A percentile compares a stretch with the other conserved stretches of the same genome.
Conservation (phyloP, 2,888 invertebrate species). For the Seira sanloemensis region DNA sequence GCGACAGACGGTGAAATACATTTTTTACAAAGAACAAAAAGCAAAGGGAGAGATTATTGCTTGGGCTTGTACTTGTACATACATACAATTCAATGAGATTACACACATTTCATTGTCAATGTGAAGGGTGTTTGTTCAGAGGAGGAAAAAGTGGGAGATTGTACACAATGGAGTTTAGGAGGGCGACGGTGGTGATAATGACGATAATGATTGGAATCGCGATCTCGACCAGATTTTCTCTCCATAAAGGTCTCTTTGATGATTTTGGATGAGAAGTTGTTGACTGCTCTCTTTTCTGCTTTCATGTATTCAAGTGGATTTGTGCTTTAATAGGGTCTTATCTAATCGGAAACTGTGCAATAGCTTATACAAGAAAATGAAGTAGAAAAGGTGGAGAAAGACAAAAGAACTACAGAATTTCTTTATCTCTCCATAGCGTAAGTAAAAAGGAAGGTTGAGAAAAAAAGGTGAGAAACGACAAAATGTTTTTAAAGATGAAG, state of each 20-base stretch:
- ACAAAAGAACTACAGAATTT: not conserved
- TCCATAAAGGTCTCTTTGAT: not conserved
- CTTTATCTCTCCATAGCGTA: not conserved
- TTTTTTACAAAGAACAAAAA: not conserved
- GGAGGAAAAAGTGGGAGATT: not conserved
- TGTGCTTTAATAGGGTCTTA: not conserved
- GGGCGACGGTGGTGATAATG: not conserved
- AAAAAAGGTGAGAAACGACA: slow-evolving; percentile 20
- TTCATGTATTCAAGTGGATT: not conserved
- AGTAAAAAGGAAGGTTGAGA: slow-evolving; percentile 13
- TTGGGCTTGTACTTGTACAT: no score
- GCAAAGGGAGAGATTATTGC: not conserved
- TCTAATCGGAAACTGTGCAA: not conserved
- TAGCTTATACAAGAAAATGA: no score
- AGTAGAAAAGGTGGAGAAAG: not conserved
- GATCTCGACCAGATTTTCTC: not conserved
- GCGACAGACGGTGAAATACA: not conserved
- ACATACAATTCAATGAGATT: slow-evolving; percentile 45
- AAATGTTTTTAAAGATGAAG: not conserved
- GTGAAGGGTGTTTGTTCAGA: slow-evolving; percentile 43
- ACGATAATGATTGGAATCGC: slow-evolving; percentile 7
- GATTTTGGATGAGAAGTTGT: slow-evolving; percentile 23
- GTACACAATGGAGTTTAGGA: not conserved
- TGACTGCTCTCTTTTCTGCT: slow-evolving; percentile 53
- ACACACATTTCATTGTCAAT: slow-evolving; percentile 50